A percentile compares a stretch with the other conserved stretches of the same genome.
Evolutionary conservation across 2,888 invertebrate genomes (phyloP).

Genomic region (Xylocampa areola): DNA sequence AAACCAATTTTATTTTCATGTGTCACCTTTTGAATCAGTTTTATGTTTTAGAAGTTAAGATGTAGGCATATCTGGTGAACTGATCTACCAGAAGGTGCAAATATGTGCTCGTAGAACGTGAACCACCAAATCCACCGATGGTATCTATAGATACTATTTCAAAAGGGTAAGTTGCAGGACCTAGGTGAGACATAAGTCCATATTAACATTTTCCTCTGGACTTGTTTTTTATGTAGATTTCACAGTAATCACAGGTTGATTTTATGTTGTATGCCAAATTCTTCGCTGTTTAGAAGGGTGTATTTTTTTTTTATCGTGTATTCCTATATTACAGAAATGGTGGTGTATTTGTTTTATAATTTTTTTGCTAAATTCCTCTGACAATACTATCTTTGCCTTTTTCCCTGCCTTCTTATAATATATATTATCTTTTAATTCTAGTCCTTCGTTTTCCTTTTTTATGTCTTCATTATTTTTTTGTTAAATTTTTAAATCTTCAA

Average conservation of each 20-base stretch:
- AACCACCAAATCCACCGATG: constrained; percentile 54
- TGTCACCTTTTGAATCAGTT: constrained; percentile 43
- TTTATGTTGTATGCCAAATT: constrained; percentile 47
- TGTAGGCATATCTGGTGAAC: constrained; percentile 54
- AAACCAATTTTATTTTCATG: constrained; percentile 42
- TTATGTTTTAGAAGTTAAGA: constrained; percentile 53
- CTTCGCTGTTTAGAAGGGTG: constrained; percentile 40
- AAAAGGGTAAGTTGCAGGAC: constrained; percentile 52
- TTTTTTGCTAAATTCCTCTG: too few species aligned
- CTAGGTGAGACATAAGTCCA: constrained; percentile 54
- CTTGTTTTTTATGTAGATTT: constrained; percentile 30
- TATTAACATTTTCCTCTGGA: not conserved
- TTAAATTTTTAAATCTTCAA: not conserved
- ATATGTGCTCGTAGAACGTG: constrained; percentile 56
- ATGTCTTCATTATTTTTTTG: not conserved
- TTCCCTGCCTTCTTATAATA: not conserved
- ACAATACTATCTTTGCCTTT: not conserved
- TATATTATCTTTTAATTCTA: not conserved
- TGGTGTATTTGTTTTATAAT: too few species aligned
- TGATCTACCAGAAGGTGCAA: constrained; percentile 54
- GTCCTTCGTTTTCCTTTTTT: not conserved
- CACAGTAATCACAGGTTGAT: constrained; percentile 36
- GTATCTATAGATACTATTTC: constrained; percentile 53
- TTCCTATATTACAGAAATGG: constrained; percentile 49
- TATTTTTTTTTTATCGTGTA: constrained; percentile 48